Evolutionary conservation across 2,113 vertebrate species (phyloP), one percentile per base, ranked within the genome.

Genomic region (Micromys minutus): DNA sequence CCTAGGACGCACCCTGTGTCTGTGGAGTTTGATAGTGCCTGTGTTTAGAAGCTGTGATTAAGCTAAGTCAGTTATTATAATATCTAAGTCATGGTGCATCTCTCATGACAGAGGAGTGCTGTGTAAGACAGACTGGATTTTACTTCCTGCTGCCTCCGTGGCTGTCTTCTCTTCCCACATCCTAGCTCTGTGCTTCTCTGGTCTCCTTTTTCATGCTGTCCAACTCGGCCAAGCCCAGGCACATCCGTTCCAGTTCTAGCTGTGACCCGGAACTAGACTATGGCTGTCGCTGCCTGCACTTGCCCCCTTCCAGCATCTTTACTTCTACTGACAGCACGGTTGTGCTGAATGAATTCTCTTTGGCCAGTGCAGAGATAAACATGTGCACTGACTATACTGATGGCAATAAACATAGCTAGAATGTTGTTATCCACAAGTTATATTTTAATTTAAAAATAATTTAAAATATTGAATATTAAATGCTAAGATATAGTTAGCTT

Each of bases 381-480:
- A 31, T 87, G 1, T 61, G 2, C 26, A 11, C 26, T 79, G 6
- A 85, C 11, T 63, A 31, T n/a, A 84, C 45, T 63, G 59, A 29
- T 84, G 8, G 26, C 45, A 63, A 45, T 26, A 63, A 84, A 19
- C 19, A 6, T 63, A 45, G 31, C 57, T 45, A 95, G 42, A 57
- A 8, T 89, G 47, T 57, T 81, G 10, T 3, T 88, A 22, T 87
- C n/a, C 79, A 75, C 88, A 88, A 39, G 57, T 77, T 36, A 76
- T 16, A 55, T 94, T 96, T 85, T 45, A 90, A 85, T 67, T 71
- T 29, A 92, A 87, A 59, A 16, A 16, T 81, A 16, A 81, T 42
- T 81, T 9, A 59, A 39, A 83, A 42, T 15, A 24, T 3, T 80
- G 29, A 21, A 4, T 81, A 59, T 57, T 81, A 81, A 81, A 57